Base-by-base conservation (phyloP, 2,797 vertebrate genomes). In the Eulemur mongoz region DNA sequence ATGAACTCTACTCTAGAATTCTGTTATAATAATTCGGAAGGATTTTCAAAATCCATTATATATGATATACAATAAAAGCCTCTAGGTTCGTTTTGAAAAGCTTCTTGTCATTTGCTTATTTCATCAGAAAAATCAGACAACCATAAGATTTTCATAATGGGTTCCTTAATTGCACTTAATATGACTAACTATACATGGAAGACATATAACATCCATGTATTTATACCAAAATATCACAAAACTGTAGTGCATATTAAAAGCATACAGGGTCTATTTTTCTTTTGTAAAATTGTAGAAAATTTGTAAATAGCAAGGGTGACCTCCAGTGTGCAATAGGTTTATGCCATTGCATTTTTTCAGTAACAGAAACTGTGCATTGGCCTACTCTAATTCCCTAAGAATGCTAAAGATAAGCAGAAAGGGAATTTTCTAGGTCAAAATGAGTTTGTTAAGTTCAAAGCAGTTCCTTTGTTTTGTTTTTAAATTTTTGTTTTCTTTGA, bases 271-370 rank as follows among this genome's bases (percentile, higher is more conserved):
- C 35, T 97, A 88, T 54, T 91, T 93, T 97, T 97, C 89, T 97
- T 95, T 96, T 25, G 40, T 48, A 90, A 98, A 98, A 98, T 80
- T 91, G 85, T 88, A 86, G 96, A 95, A 95, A 98, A 98, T 95
- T 97, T 98, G 96, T 97, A 98, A 98, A 98, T 98, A 98, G 98
- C 98, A 99, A 99, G 98, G 98, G 98, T 99, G 98, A 99, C 98
- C 98, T 99, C 98, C 98, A 98, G 98, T 98, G 98, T 98, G 98
- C 98, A 98, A 59, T 97, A 98, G 93, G 95, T 97, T 99, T 98
- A 98, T 98, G 95, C 96, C 98, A 98, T 87, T 98, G 93, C 76
- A 96, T 78, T 93, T 96, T 96, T 93, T 3, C 94, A 61, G 27
- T 25, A 97, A 81, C 52, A 95, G 81, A 84, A 95, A 92, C 76